Evolutionary conservation across 1,140 invertebrate species (phyloP).

Genomic region (Drosophila lowei): DNA sequence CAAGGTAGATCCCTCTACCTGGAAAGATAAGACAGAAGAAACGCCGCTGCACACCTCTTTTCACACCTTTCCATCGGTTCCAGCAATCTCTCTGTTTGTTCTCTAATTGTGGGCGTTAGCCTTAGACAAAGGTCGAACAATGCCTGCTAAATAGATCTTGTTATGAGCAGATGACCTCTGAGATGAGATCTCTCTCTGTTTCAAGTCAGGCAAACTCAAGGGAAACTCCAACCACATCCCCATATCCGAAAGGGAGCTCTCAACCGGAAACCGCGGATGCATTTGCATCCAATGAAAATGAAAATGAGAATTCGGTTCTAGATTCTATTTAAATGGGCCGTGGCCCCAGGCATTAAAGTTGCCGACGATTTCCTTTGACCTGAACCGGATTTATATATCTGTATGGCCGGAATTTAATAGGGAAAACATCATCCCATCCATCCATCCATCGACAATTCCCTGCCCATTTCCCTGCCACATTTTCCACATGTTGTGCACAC

Average conservation of each 20-base stretch:
- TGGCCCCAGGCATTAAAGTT: conserved; percentile 33
- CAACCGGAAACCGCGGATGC: conserved; percentile 25
- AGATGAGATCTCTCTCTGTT: not conserved
- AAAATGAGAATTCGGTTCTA: conserved; percentile 25
- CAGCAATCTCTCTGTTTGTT: conserved; percentile 4
- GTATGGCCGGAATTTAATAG: conserved; percentile 1
- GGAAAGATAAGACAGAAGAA: conserved; percentile 49
- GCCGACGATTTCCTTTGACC: conserved; percentile 30
- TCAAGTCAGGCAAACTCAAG: not conserved
- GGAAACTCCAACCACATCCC: not conserved
- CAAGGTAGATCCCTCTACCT: conserved; percentile 42
- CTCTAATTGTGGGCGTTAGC: conserved; percentile 54
- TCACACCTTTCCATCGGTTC: conserved; percentile 37
- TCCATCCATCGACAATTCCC: conserved; percentile 35
- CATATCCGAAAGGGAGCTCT: conserved; percentile 1
- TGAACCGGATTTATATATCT: conserved; percentile 38
- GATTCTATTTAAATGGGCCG: conserved; percentile 30
- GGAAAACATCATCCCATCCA: conserved; percentile 15
- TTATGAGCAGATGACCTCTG: conserved; percentile 54
- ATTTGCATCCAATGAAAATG: conserved; percentile 38
- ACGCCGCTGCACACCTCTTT: conserved; percentile 42
- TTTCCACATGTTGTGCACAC: conserved; percentile 69
- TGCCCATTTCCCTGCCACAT: conserved; percentile 46
- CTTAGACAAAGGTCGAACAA: conserved; percentile 26
- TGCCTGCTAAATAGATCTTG: conserved; percentile 39